A percentile compares a stretch with the other conserved stretches of the same genome.
phyloP scores from a whole-genome alignment of 1,140 invertebrate genomes.

The Drosophila nannoptera region DNA sequence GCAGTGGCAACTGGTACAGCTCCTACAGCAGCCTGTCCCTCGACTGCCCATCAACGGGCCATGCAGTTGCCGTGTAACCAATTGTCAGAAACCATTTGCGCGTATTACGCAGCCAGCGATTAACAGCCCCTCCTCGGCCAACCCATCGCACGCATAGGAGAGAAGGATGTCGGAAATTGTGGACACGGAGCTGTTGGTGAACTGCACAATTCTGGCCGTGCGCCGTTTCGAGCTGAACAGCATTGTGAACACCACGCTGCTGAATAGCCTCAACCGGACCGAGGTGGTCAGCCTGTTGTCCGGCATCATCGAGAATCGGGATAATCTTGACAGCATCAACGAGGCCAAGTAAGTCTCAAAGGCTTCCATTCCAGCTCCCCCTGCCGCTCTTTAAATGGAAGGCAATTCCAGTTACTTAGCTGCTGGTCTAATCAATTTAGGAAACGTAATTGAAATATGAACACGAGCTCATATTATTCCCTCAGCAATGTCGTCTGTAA shows the following conservation, averaged over 20 bases:
- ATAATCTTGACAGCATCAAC: slow-evolving; percentile 73
- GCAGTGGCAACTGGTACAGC: slow-evolving; percentile 9
- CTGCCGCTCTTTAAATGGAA: too few species aligned
- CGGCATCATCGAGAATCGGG: slow-evolving; percentile 73
- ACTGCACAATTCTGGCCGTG: slow-evolving; percentile 76
- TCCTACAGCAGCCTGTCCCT: neutral
- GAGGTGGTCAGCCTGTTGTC: slow-evolving; percentile 71
- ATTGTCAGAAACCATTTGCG: slow-evolving; percentile 27
- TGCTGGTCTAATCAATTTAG: too few species aligned
- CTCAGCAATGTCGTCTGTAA: too few species aligned
- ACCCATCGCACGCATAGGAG: neutral
- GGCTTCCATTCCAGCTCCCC: too few species aligned
- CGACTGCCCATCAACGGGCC: slow-evolving; percentile 26
- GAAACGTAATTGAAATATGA: too few species aligned
- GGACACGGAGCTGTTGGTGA: slow-evolving; percentile 75
- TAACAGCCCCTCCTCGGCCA: neutral
- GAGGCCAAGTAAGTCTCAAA: slow-evolving; percentile 72
- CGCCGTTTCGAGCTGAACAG: slow-evolving; percentile 70
- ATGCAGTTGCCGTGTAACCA: slow-evolving; percentile 53
- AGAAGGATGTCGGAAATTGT: slow-evolving; percentile 73
- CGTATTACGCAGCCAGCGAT: slow-evolving; percentile 48
- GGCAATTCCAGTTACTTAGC: too few species aligned
- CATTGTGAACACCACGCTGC: slow-evolving; percentile 68
- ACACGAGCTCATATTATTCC: too few species aligned
- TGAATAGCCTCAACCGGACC: slow-evolving; percentile 68